Conservation (phyloP, 2,888 invertebrate species). For the Hoplodrina ambigua region DNA sequence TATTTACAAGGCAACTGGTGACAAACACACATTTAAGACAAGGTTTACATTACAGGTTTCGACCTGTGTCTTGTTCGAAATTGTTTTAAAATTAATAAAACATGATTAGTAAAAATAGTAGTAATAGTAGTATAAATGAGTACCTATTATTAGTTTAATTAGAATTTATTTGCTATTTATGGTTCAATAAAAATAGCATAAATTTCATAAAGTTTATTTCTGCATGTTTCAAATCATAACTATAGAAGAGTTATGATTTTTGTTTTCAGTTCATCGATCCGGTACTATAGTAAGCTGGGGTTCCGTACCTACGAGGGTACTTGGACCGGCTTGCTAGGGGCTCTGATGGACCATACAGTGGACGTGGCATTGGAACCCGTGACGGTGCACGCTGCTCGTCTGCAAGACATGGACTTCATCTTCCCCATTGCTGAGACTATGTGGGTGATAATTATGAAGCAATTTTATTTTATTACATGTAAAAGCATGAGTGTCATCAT, state of each 20-base stretch:
- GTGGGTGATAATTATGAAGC: conserved; percentile 74
- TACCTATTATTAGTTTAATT: background rate
- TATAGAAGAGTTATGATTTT: conserved; percentile 1
- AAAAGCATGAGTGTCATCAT: too few relatives aligned
- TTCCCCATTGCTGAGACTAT: conserved; percentile 91
- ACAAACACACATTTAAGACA: too few relatives aligned
- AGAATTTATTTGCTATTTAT: background rate
- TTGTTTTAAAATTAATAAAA: too few relatives aligned
- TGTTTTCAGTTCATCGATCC: conserved; percentile 70
- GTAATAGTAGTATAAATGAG: too few relatives aligned
- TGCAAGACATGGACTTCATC: conserved; percentile 90
- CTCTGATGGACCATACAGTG: conserved; percentile 88
- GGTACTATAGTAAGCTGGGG: conserved; percentile 83
- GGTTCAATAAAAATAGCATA: background rate
- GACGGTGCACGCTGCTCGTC: conserved; percentile 87
- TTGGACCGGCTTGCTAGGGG: conserved; percentile 91
- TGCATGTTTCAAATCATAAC: too few relatives aligned
- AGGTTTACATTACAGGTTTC: too few relatives aligned
- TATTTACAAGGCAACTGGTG: too few relatives aligned
- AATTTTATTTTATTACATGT: background rate
- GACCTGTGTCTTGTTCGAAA: too few relatives aligned
- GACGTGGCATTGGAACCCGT: conserved; percentile 91
- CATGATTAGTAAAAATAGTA: too few relatives aligned
- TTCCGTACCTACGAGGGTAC: conserved; percentile 89
- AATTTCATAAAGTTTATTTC: background rate